Percentiles rank a stretch among this genome's conserved stretches.
phyloP scores from a whole-genome alignment of 2,888 invertebrate genomes.

The Halictus ligatus region DNA sequence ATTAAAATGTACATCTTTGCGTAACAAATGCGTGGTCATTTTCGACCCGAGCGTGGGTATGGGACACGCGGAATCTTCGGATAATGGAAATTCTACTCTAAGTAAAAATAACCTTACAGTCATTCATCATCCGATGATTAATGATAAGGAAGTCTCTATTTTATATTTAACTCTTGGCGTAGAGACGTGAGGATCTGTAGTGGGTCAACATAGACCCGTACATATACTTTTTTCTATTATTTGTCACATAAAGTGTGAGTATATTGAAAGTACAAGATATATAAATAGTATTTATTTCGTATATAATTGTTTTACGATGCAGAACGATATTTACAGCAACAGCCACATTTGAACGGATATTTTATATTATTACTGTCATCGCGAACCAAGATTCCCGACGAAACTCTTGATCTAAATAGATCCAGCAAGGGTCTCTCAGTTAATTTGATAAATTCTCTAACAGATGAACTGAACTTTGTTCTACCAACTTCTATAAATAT shows the following conservation, averaged over 20 bases:
- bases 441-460: conserved; percentile 9
- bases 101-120: neutral
- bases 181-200: neutral
- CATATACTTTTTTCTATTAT: neutral
- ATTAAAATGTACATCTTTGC: neutral
- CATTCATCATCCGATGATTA: neutral
- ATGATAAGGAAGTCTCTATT: neutral
- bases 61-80: neutral
- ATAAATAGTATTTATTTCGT: neutral
- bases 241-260: neutral
- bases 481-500: neutral
- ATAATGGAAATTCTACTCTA: neutral
- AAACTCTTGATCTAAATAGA: neutral
- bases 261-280: neutral
- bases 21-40: neutral
- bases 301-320: neutral
- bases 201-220: neutral
- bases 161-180: neutral
- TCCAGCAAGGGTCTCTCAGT: neutral
- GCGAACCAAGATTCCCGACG: neutral
- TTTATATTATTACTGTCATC: neutral
- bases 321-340: neutral
- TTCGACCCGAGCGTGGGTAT: neutral
- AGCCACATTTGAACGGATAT: neutral
- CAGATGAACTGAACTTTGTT: neutral